Base-by-base conservation (phyloP, 2,113 vertebrate genomes). In the Equus quagga region DNA sequence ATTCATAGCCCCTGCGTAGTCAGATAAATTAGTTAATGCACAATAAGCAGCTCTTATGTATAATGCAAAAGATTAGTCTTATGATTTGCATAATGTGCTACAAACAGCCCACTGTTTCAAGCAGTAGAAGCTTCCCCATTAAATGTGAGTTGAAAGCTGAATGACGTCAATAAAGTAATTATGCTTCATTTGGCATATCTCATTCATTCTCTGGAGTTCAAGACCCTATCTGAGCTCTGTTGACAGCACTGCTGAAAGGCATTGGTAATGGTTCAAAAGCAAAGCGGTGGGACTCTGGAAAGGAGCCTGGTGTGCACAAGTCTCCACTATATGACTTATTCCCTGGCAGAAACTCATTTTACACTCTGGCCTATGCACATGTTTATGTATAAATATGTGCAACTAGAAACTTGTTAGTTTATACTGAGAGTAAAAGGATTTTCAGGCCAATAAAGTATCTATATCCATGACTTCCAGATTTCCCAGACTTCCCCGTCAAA, bases 41-140 rank as follows among this genome's bases (percentile, higher is more conserved):
- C 98, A 98, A 98, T 97, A 98, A 98, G 97, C 91, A 98, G 95
- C 96, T 98, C 98, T 98, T 98, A 98, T 98, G 98, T 98, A 98
- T 99, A 98, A 99, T 99, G 98, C 97, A 99, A 98, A 98, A 98
- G 98, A 98, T 99, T 99, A 98, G 96, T 96, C 98, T 98, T 98
- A 97, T 98, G 89, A 98, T 99, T 99, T 99, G 98, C 98, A 98
- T 99, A 99, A 99, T 98, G 95, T 98, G 96, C 81, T 98, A 98
- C 98, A 98, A 98, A 98, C 78, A 97, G 98, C 97, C 97, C 98
- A 98, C 98, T 98, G 98, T 99, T 99, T 98, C 95, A 91, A 98
- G 98, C 88, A 97, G 83, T 90, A 96, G 97, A 98, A 96, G 65
- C 96, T 96, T 82, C 84, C 49, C 92, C 92, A 92, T 97, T 98